phyloP scores from a whole-genome alignment of 2,797 vertebrate genomes.

The Pangasius krempfi region DNA sequence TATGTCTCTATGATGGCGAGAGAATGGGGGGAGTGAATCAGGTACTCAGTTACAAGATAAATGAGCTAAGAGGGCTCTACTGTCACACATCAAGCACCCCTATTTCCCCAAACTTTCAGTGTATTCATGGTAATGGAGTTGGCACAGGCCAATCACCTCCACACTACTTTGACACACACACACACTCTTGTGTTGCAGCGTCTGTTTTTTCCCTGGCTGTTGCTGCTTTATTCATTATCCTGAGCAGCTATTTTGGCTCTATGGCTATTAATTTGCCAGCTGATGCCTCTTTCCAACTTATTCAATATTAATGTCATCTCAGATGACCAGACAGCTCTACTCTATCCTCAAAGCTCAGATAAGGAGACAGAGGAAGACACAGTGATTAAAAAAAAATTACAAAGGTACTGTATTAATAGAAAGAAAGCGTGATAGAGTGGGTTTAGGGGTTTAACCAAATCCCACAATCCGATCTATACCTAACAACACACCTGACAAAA shows the following conservation, averaged over 20 bases:
- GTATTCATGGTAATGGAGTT: conserved; percentile 70
- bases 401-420: background rate
- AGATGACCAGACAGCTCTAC: conserved; percentile 66
- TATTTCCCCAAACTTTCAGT: background rate
- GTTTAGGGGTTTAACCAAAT: conserved; percentile 29
- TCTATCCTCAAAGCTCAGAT: conserved; percentile 41
- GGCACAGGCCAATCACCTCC: conserved; percentile 36
- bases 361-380: background rate
- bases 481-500: conserved; percentile 50
- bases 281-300: conserved; percentile 60
- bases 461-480: conserved; percentile 55
- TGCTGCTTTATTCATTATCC: conserved; percentile 56
- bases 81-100: background rate
- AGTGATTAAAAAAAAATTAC: conserved; percentile 11
- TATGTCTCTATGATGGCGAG: background rate
- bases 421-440: conserved; percentile 41
- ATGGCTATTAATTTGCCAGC: conserved; percentile 67
- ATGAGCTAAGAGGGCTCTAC: background rate
- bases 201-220: background rate
- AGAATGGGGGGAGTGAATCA: background rate
- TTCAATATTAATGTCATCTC: conserved; percentile 71
- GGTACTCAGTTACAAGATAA: background rate
- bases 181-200: background rate
- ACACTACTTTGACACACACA: background rate
- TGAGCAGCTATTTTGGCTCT: conserved; percentile 49